Conservation (phyloP, 2,797 vertebrate species). For the Prunella strophiata region DNA sequence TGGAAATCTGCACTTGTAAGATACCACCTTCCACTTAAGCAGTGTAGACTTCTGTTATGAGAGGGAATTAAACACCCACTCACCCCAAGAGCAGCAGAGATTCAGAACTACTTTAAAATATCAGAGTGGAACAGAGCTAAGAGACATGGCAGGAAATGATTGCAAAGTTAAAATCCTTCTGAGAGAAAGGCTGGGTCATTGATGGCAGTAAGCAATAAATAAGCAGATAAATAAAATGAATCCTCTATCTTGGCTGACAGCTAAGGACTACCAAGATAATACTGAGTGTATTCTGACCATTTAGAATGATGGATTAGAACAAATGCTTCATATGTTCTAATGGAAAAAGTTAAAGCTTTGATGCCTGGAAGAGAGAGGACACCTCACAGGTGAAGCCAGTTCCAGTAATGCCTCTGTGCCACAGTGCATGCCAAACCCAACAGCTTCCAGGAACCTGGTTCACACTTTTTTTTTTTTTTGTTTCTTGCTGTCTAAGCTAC, state of each 20-base stretch:
- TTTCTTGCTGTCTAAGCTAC: background rate
- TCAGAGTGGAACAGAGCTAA: background rate
- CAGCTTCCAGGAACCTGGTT: background rate
- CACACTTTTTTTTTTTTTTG: background rate
- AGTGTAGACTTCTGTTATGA: background rate
- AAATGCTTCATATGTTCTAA: background rate
- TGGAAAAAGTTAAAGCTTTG: background rate
- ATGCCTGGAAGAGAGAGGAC: background rate
- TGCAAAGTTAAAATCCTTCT: background rate
- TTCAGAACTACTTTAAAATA: conserved; percentile 22
- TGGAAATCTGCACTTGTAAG: conserved; percentile 12
- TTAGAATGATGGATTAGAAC: background rate
- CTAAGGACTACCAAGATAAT: background rate
- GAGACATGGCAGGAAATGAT: background rate
- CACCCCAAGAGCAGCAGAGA: background rate
- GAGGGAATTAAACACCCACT: conserved; percentile 43
- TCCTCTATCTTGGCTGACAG: background rate
- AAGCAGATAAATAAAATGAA: background rate
- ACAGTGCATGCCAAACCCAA: background rate
- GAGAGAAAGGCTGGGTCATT: background rate
- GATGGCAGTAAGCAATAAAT: background rate
- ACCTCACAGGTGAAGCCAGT: background rate
- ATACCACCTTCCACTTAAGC: conserved; percentile 1
- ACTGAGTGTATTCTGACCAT: background rate
- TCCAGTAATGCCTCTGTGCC: background rate